These are phyloP conservation scores for Caenorhabditis parvicauda DNA, from an alignment of 2,888 invertebrate genomes.

Conservation along the genomic window DNA sequence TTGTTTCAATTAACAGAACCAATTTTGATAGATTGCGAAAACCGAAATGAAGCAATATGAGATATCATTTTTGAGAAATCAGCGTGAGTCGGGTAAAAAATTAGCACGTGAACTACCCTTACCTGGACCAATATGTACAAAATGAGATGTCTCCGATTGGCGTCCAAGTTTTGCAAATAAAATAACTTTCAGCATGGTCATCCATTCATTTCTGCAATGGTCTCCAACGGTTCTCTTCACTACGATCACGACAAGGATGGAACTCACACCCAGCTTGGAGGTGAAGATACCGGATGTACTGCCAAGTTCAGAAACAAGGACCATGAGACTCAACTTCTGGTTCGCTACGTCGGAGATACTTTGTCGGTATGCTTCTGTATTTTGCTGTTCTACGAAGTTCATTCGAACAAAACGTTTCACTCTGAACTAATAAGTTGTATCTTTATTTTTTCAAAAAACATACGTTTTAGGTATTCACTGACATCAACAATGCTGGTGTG, in stretches of 20 bases:
- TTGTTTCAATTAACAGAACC: background rate
- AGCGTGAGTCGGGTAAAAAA: background rate
- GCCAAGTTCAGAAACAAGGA: conserved; percentile 85
- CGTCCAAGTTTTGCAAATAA: background rate
- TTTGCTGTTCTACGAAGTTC: too few species aligned
- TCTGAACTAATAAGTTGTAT: too few species aligned
- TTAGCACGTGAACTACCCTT: background rate
- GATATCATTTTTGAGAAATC: background rate
- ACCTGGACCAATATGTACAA: too few species aligned
- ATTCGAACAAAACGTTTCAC: too few species aligned
- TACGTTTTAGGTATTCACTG: conserved; percentile 75
- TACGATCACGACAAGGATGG: conserved; percentile 99
- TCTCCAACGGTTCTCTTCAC: conserved; percentile 88
- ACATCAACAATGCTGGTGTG: conserved; percentile 68
- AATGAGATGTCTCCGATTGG: background rate
- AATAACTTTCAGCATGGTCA: conserved; percentile 83
- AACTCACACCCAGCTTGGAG: conserved; percentile 88
- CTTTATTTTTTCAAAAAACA: too few species aligned
- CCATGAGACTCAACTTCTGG: conserved; percentile 84
- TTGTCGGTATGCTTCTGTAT: conserved; percentile 76
- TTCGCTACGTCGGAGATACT: conserved; percentile 83
- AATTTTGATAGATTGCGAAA: background rate
- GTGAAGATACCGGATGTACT: conserved; percentile 74
- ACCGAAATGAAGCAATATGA: background rate
- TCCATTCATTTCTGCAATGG: conserved; percentile 96